Evolutionary conservation across 2,888 invertebrate species (phyloP), one percentile per base, ranked within the genome.

Genomic region (Aromia moschata): DNA sequence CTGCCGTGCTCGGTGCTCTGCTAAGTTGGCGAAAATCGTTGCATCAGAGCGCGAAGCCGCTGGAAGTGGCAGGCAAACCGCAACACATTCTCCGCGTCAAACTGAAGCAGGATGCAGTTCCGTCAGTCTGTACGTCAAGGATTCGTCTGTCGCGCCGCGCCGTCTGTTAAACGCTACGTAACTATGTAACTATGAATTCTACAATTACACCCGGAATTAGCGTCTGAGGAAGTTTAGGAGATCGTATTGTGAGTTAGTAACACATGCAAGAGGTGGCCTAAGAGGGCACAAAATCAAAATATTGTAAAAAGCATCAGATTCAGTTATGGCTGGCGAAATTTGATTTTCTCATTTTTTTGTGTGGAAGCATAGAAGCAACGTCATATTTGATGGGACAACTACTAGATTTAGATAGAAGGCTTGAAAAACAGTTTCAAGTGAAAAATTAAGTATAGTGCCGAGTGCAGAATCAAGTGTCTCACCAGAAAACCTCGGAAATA

Each of bases 41-140:
- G 37, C 58, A 58, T 58, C 52, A 58, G 46, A 45, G 37, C 44
- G 18, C 44, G 18, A 36, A 52, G 37, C 20, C 9, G 16, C 25
- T 25, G 49, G 25, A 51, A 61, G 52, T 46, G 38, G 25, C 17
- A 38, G n/a, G 38, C 20, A 45, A 49, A 61, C 61, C 57, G 43
- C 61, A 58, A 58, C 54, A 52, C 51, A 58, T 62, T 62, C 47
- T 41, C 40, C 30, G 11, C 55, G 62, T 56, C 53, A 62, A 58
- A 56, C 55, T 58, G n/a, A 41, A 54, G 31, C 58, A 9, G 47
- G 47, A 58, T 58, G 43, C 55, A 54, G 54, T 54, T 58, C 38
- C 40, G 56, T 52, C 31, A 49, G 55, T 57, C n/a, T n/a, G 63
- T 53, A 58, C 45, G 64, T 56, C 60, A 52, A 61, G 58, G 15